Evolutionary conservation across 1,140 invertebrate species (phyloP).

Genomic region (Littorina saxatilis): DNA sequence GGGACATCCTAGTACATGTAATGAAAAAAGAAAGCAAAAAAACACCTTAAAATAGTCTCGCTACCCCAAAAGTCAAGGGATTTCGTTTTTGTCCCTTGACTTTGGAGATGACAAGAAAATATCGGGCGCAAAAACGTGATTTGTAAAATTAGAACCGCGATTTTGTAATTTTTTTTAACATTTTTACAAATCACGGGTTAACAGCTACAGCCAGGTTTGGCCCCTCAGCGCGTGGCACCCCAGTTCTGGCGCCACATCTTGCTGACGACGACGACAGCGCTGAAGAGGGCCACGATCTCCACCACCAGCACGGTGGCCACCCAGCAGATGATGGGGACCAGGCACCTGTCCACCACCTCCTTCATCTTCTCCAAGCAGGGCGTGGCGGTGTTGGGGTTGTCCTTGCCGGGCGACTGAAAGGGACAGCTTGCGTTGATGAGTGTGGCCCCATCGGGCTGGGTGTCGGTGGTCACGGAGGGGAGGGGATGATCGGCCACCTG

Average conservation of each 20-base stretch:
- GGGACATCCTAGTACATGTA: too few species aligned
- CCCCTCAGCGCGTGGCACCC: too few species aligned
- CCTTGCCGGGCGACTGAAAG: neutral
- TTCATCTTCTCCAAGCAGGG: neutral
- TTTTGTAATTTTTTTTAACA: too few species aligned
- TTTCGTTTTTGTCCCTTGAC: too few species aligned
- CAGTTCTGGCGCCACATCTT: neutral
- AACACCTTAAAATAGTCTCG: too few species aligned
- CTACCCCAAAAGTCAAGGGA: too few species aligned
- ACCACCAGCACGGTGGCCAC: neutral
- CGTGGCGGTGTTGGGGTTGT: conserved; percentile 3
- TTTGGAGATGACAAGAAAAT: too few species aligned
- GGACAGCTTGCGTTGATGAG: neutral
- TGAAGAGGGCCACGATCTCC: neutral
- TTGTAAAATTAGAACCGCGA: too few species aligned
- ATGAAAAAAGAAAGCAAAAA: too few species aligned
- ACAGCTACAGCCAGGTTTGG: too few species aligned
- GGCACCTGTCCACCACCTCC: neutral
- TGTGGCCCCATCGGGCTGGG: neutral
- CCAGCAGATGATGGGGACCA: neutral
- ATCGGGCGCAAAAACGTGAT: too few species aligned
- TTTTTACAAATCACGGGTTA: too few species aligned
- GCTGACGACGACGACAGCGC: neutral
- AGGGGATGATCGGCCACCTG: neutral
- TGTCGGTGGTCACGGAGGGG: neutral